Percentiles rank a stretch among this genome's conserved stretches.
phyloP scores from a whole-genome alignment of 2,888 invertebrate species.

The Phortica magna region DNA sequence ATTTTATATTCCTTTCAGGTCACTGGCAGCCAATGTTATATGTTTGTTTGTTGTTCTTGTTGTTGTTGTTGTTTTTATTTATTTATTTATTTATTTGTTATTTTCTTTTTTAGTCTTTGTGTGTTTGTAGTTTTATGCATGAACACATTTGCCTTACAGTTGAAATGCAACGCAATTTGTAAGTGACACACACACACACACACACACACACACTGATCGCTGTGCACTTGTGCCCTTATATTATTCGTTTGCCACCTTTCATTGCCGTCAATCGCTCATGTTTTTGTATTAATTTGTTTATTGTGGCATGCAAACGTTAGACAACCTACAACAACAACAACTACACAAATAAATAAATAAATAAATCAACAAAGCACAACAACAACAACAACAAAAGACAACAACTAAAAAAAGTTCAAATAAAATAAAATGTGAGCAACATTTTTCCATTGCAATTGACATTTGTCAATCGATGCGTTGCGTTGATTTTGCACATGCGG shows the following conservation, averaged over 20 bases:
- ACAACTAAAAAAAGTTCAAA: neutral
- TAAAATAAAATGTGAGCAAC: neutral
- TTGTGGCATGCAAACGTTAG: neutral
- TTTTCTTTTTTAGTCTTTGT: neutral
- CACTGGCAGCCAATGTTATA: constrained; percentile 54
- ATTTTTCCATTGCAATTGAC: neutral
- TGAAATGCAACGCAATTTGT: too few relatives aligned
- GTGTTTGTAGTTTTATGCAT: neutral
- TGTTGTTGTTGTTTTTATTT: neutral
- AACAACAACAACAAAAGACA: neutral
- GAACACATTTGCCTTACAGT: too few relatives aligned
- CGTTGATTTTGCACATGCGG: too few relatives aligned
- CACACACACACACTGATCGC: too few relatives aligned
- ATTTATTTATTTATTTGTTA: neutral
- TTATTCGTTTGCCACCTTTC: neutral
- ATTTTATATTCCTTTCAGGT: constrained; percentile 66
- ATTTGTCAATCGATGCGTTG: too few relatives aligned
- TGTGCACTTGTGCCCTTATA: too few relatives aligned
- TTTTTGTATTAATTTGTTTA: neutral
- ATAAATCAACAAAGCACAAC: neutral
- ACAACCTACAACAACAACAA: neutral
- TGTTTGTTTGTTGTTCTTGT: neutral
- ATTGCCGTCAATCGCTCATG: neutral
- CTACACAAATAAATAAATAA: neutral
- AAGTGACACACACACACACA: too few relatives aligned